Conservation (phyloP, 2,113 vertebrate species). For the Fregata magnificens region DNA sequence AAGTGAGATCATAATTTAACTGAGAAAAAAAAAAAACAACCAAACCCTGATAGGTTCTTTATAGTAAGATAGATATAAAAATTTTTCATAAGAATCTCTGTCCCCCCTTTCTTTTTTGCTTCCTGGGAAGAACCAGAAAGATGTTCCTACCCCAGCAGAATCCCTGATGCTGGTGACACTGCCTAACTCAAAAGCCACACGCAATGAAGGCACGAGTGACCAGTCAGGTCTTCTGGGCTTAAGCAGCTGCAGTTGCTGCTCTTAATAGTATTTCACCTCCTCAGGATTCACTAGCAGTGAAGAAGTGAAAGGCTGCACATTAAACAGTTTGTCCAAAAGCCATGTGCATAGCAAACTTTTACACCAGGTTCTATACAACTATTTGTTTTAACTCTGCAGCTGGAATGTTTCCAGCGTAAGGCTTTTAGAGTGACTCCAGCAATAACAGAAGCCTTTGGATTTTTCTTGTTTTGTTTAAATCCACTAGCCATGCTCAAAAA, state of each 20-base stretch:
- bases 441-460: constrained; percentile 76
- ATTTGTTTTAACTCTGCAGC: constrained; percentile 68
- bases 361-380: constrained; percentile 72
- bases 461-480: constrained; percentile 75
- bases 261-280: constrained; percentile 61
- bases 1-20: constrained; percentile 69
- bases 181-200: constrained; percentile 71
- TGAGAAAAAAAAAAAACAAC: not conserved
- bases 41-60: constrained; percentile 65
- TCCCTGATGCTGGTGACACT: constrained; percentile 71
- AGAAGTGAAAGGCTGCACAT: constrained; percentile 76
- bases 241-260: constrained; percentile 48
- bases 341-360: constrained; percentile 68
- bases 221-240: constrained; percentile 67
- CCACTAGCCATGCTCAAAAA: constrained; percentile 84
- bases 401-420: constrained; percentile 78
- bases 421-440: constrained; percentile 83
- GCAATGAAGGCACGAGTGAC: constrained; percentile 68
- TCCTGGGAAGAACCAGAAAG: constrained; percentile 66
- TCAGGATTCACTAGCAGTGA: constrained; percentile 68
- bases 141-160: constrained; percentile 59
- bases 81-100: constrained; percentile 70
- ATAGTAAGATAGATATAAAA: constrained; percentile 75
- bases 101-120: constrained; percentile 68
- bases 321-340: constrained; percentile 72